phyloP scores from a whole-genome alignment of 2,888 invertebrate genomes.

The Globia sparganii region DNA sequence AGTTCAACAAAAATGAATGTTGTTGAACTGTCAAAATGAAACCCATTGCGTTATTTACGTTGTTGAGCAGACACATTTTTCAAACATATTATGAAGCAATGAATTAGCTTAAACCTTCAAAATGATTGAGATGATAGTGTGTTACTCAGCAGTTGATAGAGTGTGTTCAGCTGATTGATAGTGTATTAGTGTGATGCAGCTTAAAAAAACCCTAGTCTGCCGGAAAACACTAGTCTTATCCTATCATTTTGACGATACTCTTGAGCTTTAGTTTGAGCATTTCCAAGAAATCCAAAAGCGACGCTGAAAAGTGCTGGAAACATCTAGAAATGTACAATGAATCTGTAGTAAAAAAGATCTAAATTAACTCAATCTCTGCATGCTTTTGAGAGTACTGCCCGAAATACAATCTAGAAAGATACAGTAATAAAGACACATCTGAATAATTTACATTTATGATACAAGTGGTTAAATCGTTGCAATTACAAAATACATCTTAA shows the following conservation, averaged over 20 bases:
- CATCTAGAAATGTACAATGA: not conserved
- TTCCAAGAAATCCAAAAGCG: not conserved
- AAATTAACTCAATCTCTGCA: not conserved
- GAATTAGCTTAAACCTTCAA: too few relatives aligned
- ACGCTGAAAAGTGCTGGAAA: not conserved
- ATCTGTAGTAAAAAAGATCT: not conserved
- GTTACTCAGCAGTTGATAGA: too few relatives aligned
- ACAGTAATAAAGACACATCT: not conserved
- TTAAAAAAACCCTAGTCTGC: too few relatives aligned
- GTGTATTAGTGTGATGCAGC: too few relatives aligned
- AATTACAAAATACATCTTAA: not conserved
- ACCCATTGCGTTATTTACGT: too few relatives aligned
- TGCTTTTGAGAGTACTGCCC: not conserved
- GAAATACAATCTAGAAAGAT: not conserved
- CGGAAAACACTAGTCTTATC: not conserved
- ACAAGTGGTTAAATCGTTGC: not conserved
- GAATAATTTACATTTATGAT: not conserved
- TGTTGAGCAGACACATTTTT: too few relatives aligned
- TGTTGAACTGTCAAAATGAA: too few relatives aligned
- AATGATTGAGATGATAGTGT: too few relatives aligned
- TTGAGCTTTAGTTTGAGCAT: not conserved
- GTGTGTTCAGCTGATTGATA: too few relatives aligned
- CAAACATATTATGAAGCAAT: too few relatives aligned
- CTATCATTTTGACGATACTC: not conserved
- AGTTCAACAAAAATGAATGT: too few relatives aligned